phyloP scores from a whole-genome alignment of 2,797 vertebrate genomes.

The Scolopax rusticola region DNA sequence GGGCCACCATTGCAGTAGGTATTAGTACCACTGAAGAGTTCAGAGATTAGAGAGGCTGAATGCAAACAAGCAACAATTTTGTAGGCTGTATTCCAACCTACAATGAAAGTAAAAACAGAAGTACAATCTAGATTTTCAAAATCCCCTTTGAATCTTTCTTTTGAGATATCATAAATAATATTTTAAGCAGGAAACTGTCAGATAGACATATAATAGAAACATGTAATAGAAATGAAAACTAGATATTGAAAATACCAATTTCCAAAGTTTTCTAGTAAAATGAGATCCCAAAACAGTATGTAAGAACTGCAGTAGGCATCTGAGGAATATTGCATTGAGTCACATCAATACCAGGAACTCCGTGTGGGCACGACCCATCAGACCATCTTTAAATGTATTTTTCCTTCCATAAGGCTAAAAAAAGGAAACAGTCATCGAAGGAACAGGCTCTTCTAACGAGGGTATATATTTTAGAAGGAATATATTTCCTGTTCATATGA shows the following conservation, averaged over 20 bases:
- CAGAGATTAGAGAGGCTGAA: not conserved
- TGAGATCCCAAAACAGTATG: accelerated
- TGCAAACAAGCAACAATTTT: not conserved
- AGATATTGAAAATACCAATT: not conserved
- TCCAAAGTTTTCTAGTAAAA: not conserved
- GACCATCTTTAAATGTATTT: not conserved
- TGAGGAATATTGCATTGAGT: accelerated
- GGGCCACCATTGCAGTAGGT: not conserved
- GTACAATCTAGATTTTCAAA: not conserved
- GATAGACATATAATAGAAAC: no score
- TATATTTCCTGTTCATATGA: not conserved
- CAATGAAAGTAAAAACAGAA: not conserved
- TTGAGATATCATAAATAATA: not conserved
- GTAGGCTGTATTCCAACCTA: not conserved
- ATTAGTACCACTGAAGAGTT: not conserved
- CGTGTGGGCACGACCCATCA: not conserved
- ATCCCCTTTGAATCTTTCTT: not conserved
- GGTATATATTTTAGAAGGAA: not conserved
- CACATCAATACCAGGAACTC: accelerated
- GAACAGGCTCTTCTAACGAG: not conserved
- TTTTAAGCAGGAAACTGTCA: not conserved
- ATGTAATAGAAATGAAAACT: not conserved
- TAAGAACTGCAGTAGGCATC: not conserved
- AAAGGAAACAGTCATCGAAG: not conserved
- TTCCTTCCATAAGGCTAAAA: not conserved